Base-by-base conservation (phyloP, 2,797 vertebrate genomes). In the Odontamblyopus rebecca region DNA sequence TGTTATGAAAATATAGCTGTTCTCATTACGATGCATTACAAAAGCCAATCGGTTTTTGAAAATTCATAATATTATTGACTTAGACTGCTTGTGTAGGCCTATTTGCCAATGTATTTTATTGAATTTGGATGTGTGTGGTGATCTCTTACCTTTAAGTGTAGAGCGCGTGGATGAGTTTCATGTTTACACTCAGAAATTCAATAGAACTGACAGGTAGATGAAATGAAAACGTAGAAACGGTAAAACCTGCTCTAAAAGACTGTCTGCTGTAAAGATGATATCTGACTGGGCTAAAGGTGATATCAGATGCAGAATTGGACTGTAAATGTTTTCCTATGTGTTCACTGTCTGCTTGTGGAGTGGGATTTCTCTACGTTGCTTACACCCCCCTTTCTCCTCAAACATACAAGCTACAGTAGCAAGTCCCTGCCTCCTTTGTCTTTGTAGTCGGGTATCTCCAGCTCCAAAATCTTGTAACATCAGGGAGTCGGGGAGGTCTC, bases 401-500 rank as follows among this genome's bases (percentile, higher is more conserved):
- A 66, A 77, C 81, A 83, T 73, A 76, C 74, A 69, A 68, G 72
- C 80, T 81, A 80, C 80, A 84, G 85, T 84, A 86, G 82, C 77
- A 78, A 78, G 82, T 88, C 86, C 83, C 83, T 82, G 77, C 81
- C 86, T 79, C 75, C 87, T 90, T 85, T 90, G 82, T 89, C 86
- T 91, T 91, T 91, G 86, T 86, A 88, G 88, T 86, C 81, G 80
- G 82, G 77, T 84, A 78, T 80, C 82, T 86, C 72, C 79, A 35
- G 60, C 53, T 86, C 86, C 75, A 80, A 89, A 88, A 88, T 70
- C 79, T 85, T 78, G 80, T 73, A 89, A 89, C 88, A 88, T 89
- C 78, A 89, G 89, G 86, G 89, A 92, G 83, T 75, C 76, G 0
- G 82, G 74, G 77, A 83, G 74, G 71, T 82, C 81, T 89, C 87